phyloP scores from a whole-genome alignment of 2,113 vertebrate genomes.

The Thalassoma bifasciatum region DNA sequence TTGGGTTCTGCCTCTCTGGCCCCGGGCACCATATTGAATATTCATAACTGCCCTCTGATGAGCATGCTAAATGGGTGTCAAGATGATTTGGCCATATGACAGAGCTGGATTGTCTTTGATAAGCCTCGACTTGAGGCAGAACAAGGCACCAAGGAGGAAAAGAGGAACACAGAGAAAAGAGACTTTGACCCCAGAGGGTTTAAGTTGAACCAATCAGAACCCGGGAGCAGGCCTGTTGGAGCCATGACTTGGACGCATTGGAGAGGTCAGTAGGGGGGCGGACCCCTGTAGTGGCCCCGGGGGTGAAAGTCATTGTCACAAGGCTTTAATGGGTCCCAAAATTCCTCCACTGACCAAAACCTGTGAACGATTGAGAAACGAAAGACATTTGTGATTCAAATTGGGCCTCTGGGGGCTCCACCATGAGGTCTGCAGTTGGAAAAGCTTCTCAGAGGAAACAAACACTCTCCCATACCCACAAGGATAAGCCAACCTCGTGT shows the following conservation, averaged over 20 bases:
- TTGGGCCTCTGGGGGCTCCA: slow-evolving; percentile 65
- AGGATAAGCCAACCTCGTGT: slow-evolving; percentile 60
- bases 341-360: slow-evolving; percentile 79
- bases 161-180: slow-evolving; percentile 52
- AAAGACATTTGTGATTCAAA: slow-evolving; percentile 82
- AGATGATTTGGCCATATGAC: slow-evolving; percentile 80
- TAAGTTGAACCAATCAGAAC: slow-evolving; percentile 65
- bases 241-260: slow-evolving; percentile 47
- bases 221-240: slow-evolving; percentile 19
- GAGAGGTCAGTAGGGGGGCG: slow-evolving; percentile 71
- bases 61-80: slow-evolving; percentile 84
- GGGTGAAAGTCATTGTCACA: slow-evolving; percentile 80
- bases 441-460: slow-evolving; percentile 68
- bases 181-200: slow-evolving; percentile 62
- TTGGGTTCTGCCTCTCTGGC: slow-evolving; percentile 57
- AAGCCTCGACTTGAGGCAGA: slow-evolving; percentile 67
- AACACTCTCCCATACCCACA: slow-evolving; percentile 51
- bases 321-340: slow-evolving; percentile 69
- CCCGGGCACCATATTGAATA: slow-evolving; percentile 86
- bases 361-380: slow-evolving; percentile 71
- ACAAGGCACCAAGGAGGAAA: slow-evolving; percentile 64
- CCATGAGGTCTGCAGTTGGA: slow-evolving; percentile 57
- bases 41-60: slow-evolving; percentile 81
- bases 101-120: slow-evolving; percentile 79
- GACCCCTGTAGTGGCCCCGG: slow-evolving; percentile 64